Base-by-base conservation (phyloP, 2,113 vertebrate species). In the Misgurnus mizolepis region DNA sequence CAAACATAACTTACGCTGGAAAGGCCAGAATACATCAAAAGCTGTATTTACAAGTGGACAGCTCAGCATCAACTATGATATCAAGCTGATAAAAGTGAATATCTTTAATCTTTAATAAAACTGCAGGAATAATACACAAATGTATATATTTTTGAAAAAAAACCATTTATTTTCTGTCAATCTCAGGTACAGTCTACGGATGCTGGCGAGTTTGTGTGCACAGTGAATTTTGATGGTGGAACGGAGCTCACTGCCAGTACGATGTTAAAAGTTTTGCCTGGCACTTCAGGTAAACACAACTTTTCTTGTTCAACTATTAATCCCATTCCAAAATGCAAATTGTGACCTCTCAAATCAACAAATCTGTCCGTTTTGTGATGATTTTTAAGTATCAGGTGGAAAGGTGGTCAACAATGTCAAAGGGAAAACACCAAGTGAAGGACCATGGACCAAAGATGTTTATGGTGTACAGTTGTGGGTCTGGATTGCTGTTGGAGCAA, bases 401-500 rank as follows among this genome's bases (percentile, higher is more conserved):
- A n/a, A 61, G 11, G 5, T 0, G 3, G 7, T 5, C 40, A 6
- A 1, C 41, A 41, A 55, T n/a, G 11, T 1, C 6, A 45, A 22
- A 15, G 6, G 10, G n/a, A 11, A 18, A 60, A 18, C 3, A 18
- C 0, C 10, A 18, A 5, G 17, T 18, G 4, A 1, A n/a, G 18
- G 4, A 22, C 1, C 6, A 6, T 34, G 7, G 55, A 27, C 1
- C 18, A 62, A 62, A 2, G 8, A 74, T 3, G 0, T 80, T 14
- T 17, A 78, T 65, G 87, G 78, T 4, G 15, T 90, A 7, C 3
- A 0, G 18, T 75, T 87, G 84, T 93, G 91, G 92, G 0, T 90
- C 58, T 92, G 92, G 91, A 39, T 87, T 22, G 78, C 76, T 0
- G 0, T 84, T 1, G 87, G 82, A 17, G 83, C 7, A 1, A 82